Evolutionary conservation across 1,140 invertebrate species (phyloP).

Genomic region (Bombus affinis): DNA sequence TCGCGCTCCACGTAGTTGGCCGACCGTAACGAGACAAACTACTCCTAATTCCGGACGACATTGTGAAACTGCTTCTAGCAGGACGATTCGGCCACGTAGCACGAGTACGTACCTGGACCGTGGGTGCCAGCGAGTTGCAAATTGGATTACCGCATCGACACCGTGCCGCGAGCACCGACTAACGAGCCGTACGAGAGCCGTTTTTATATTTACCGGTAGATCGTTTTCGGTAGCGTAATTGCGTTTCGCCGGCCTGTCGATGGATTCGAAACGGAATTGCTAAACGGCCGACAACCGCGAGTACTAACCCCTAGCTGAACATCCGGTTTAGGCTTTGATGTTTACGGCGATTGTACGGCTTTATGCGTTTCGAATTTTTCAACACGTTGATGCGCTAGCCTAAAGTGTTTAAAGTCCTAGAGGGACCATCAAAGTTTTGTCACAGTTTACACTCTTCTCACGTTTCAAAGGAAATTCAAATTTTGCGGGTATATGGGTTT

Average conservation of each 20-base stretch:
- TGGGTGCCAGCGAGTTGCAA: constrained; percentile 59
- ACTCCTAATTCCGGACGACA: constrained; percentile 61
- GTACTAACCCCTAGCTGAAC: too few species aligned
- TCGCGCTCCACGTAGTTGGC: constrained; percentile 18
- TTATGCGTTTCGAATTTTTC: neutral
- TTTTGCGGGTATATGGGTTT: too few species aligned
- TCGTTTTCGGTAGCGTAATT: constrained; percentile 43
- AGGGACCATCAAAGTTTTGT: too few species aligned
- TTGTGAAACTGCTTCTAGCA: constrained; percentile 53
- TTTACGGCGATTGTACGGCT: neutral
- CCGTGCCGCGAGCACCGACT: constrained; percentile 41
- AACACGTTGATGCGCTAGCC: neutral
- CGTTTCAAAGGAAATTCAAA: too few species aligned
- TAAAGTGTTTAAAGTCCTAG: neutral
- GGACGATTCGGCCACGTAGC: constrained; percentile 25
- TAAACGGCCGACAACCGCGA: constrained; percentile 6
- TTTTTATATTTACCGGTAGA: constrained; percentile 52
- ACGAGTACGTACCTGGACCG: constrained; percentile 48
- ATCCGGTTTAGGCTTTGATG: neutral
- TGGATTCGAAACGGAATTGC: constrained; percentile 6
- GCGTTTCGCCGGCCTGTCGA: constrained; percentile 32
- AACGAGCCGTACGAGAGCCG: constrained; percentile 51
- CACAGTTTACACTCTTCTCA: too few species aligned
- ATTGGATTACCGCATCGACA: constrained; percentile 72
- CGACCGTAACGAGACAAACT: constrained; percentile 69